Conservation (phyloP, 2,113 vertebrate genomes). For the Acrocephalus kingi region DNA sequence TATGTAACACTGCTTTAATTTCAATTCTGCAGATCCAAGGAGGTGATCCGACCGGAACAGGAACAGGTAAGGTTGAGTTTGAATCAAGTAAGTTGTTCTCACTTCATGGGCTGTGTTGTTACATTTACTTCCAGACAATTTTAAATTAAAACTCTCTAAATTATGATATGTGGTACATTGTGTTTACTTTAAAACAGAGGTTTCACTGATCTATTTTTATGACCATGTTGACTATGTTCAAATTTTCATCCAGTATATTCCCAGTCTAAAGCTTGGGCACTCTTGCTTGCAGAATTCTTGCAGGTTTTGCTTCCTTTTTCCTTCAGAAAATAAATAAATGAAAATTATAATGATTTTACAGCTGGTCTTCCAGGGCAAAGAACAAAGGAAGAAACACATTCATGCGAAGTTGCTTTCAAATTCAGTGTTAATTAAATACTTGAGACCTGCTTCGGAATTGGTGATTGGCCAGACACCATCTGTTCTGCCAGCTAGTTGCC, state of each 20-base stretch:
- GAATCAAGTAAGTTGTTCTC: neutral
- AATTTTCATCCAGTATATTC: neutral
- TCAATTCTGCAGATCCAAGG: constrained; percentile 88
- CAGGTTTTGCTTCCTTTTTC: neutral
- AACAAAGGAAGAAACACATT: constrained; percentile 10
- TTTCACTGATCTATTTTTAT: neutral
- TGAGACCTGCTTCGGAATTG: neutral
- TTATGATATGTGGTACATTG: neutral
- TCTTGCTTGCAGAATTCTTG: neutral
- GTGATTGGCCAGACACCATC: constrained; percentile 16
- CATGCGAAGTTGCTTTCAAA: constrained; percentile 1
- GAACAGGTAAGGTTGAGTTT: constrained; percentile 81
- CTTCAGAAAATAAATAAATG: constrained; percentile 3
- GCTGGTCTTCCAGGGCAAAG: neutral
- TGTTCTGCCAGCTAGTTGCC: neutral
- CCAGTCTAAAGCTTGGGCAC: neutral
- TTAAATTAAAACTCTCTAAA: neutral
- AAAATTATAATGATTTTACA: neutral
- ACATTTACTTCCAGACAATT: neutral
- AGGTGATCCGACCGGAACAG: constrained; percentile 94
- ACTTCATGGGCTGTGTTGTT: neutral
- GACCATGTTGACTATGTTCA: neutral
- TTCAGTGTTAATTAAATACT: constrained; percentile 18
- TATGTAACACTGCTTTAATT: constrained; percentile 1
- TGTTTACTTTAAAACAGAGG: neutral